Base-by-base conservation (phyloP, 2,888 invertebrate genomes). In the Netelia inedita region DNA sequence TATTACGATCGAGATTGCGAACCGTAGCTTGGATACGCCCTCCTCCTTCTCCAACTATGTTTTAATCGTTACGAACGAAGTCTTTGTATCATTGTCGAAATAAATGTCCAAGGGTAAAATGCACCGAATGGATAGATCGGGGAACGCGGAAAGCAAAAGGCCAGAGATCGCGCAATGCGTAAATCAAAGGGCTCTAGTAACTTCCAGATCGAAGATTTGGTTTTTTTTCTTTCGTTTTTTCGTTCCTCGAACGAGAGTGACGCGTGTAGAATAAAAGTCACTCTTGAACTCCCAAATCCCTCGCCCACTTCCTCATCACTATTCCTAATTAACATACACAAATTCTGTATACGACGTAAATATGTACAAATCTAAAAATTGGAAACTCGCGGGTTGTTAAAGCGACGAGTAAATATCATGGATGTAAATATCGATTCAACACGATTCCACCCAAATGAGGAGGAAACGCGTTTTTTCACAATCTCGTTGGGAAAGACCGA, bases 311-410 rank as follows among this genome's bases (percentile, higher is more conserved):
- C n/a, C 50, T 50, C 50, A 78, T 61, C 35, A 8, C 35, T 76
- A 78, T 73, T 59, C 50, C 72, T 84, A 81, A 69, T 71, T 41
- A 73, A 74, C 75, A 81, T 81, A 73, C 81, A 85, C 81, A 85
- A 85, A 79, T 78, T 57, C 68, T 69, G 69, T 81, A 76, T 53
- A 82, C 66, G 78, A 53, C 63, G 16, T 57, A 82, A 78, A 69
- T 85, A 85, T 85, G 81, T 85, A 85, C 84, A 85, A 85, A 79
- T 81, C 84, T 81, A 79, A 81, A 65, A 81, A 65, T 81, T 74
- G 76, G 57, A 78, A 81, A 85, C 63, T 74, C 66, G 84, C 73
- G 35, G 61, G 46, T 81, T 16, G 28, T 50, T 11, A 46, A 59
- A 78, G 75, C 73, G 81, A 78, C 73, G 72, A 35, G 78, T 76